Evolutionary conservation across 2,888 invertebrate genomes (phyloP).

Genomic region (Adelphocoris suturalis): DNA sequence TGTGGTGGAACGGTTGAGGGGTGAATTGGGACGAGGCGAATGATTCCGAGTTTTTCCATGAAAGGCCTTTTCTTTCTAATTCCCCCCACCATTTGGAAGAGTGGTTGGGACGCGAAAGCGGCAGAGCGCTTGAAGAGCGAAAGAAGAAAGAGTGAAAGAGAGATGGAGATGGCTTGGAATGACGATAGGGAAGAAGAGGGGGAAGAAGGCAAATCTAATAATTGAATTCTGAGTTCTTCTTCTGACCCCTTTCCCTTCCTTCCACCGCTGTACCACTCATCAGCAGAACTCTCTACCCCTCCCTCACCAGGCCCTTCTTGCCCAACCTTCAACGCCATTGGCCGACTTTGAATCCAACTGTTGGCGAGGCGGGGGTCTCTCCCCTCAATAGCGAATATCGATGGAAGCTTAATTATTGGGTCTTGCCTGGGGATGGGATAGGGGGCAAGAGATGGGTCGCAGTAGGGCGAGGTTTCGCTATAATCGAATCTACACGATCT

Average conservation of each 20-base stretch:
- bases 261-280: constrained; percentile 10
- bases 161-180: not conserved
- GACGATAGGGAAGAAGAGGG: constrained; percentile 1
- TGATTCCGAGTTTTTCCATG: constrained; percentile 40
- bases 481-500: constrained; percentile 52
- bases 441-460: not conserved
- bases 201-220: constrained; percentile 68
- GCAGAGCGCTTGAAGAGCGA: constrained; percentile 26
- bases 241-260: constrained; percentile 5
- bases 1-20: not conserved
- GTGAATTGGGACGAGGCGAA: constrained; percentile 8
- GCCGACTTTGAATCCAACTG: constrained; percentile 35
- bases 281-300: not conserved
- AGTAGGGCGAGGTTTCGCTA: not conserved
- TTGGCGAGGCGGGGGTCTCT: not conserved
- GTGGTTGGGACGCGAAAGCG: constrained; percentile 34
- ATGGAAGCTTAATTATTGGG: constrained; percentile 46
- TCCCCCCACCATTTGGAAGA: not conserved
- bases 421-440: not conserved
- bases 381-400: constrained; percentile 28
- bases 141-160: constrained; percentile 29
- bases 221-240: constrained; percentile 70
- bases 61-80: constrained; percentile 53
- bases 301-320: not conserved
- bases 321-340: constrained; percentile 44